phyloP scores from a whole-genome alignment of 2,888 invertebrate species.

The Drosophila pegasa region DNA sequence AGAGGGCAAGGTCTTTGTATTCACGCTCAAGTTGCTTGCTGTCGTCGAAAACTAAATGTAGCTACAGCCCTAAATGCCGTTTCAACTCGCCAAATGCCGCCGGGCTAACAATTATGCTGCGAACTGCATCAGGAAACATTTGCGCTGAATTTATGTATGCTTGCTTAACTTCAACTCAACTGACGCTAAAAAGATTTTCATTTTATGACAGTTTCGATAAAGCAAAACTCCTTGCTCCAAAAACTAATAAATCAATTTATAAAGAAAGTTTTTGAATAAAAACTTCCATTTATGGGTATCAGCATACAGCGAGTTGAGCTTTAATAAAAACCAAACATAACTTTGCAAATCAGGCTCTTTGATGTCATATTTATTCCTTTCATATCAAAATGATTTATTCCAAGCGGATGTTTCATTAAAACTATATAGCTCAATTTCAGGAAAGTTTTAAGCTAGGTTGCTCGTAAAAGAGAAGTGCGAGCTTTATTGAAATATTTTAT shows the following conservation, averaged over 20 bases:
- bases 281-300: background rate
- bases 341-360: background rate
- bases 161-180: background rate
- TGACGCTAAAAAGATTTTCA: conserved; percentile 6
- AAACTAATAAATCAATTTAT: background rate
- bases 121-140: conserved; percentile 26
- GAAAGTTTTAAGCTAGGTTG: background rate
- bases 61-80: conserved; percentile 62
- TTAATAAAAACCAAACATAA: background rate
- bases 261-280: background rate
- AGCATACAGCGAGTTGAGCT: too few species aligned
- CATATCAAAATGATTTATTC: background rate
- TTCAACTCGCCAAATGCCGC: conserved; percentile 46
- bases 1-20: conserved; percentile 51
- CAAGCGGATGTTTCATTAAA: background rate
- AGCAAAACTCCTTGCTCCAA: background rate
- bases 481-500: background rate
- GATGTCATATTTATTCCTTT: background rate
- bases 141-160: background rate
- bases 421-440: background rate
- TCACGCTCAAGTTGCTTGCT: conserved; percentile 49
- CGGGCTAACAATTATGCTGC: conserved; percentile 48
- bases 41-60: conserved; percentile 60
- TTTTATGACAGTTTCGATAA: background rate
- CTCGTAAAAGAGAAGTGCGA: background rate